Base-by-base conservation (phyloP, 2,888 invertebrate genomes). In the Meiosimyza platycephala region DNA sequence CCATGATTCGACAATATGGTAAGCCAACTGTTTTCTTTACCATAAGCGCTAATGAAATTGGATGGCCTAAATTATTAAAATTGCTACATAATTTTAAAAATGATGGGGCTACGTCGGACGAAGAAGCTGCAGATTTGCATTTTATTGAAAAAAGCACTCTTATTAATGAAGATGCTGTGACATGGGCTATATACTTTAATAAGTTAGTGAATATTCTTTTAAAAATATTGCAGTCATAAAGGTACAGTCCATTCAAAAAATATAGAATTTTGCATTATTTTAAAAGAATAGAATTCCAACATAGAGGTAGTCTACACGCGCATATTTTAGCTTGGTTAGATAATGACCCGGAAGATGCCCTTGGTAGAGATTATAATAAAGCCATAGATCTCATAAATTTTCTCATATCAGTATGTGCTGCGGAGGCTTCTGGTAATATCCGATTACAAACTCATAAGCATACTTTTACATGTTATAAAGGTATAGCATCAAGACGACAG, bases 1-100 rank as follows among this genome's bases (percentile, higher is more conserved):
- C 85, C 6, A 86, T 86, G 83, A 87, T 86, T 22, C 68, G 85
- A 48, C 85, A 87, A 75, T 76, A 82, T n/a, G 85, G 86, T 12
- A 78, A 78, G 76, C 86, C 85, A 72, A 85, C 86, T 77, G 77
- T 68, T 9, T 72, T 72, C 48, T 33, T 62, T 2, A 54, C 70
- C 50, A 16, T 70, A 18, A 70, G 70, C 54, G 70, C 70, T 47
- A 70, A 70, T 60, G 70, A 70, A 62, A 70, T 70, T 28, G 62
- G 62, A 16, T 70, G 70, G 70, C 16, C 18, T 2, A 11, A 60
- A 16, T 28, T 70, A 1, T 9, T 70, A 15, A 7, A 15, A 7
- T 13, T 51, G 40, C 18, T 70, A 13, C 52, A 70, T 18, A 70
- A 62, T 51, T 16, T 70, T 15, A 60, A 62, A 54, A 62, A 28